Conservation (phyloP, 2,113 vertebrate genomes). For the Felis chaus region DNA sequence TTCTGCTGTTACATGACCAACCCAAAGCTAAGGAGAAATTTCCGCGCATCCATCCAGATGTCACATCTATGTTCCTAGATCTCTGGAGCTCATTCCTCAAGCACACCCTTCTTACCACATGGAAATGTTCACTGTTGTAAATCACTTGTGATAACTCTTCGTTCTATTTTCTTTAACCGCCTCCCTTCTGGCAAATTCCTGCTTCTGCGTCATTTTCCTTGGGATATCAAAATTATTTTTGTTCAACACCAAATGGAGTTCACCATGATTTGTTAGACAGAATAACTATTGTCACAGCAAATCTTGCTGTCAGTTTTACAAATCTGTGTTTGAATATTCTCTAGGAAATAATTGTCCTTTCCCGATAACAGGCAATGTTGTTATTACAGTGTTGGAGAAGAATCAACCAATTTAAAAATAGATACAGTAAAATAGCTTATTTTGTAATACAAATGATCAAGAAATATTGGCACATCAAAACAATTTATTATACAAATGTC, state of each 20-base stretch:
- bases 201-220: neutral
- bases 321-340: neutral
- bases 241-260: neutral
- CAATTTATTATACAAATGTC: neutral
- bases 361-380: neutral
- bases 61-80: too few relatives aligned
- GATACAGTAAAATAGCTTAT: neutral
- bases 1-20: neutral
- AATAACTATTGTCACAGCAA: neutral
- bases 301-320: neutral
- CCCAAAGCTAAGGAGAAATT: neutral
- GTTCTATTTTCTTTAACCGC: accelerated
- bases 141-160: neutral
- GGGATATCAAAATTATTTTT: neutral
- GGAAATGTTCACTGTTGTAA: neutral
- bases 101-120: accelerated
- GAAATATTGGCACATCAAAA: neutral
- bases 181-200: neutral
- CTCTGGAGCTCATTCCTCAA: neutral
- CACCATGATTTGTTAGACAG: too few relatives aligned
- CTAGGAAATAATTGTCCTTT: neutral
- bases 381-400: neutral
- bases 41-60: accelerated
- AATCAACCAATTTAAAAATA: neutral
- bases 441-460: neutral